These are phyloP conservation scores for Mechanitis messenoides DNA, from an alignment of 2,888 invertebrate genomes.

Conservation along the genomic window DNA sequence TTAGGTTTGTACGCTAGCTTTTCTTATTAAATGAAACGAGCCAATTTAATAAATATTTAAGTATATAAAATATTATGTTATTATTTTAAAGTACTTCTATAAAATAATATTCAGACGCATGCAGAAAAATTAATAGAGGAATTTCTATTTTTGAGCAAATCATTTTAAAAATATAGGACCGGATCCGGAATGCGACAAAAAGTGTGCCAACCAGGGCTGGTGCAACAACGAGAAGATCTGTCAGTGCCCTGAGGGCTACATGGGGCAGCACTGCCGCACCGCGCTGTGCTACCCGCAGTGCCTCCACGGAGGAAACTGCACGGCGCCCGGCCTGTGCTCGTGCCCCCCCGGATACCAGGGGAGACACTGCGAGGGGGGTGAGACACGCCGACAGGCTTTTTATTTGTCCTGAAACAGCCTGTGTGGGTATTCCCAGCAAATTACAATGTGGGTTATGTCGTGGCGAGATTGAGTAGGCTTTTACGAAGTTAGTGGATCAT, in stretches of 20 bases:
- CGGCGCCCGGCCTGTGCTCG: conserved; percentile 91
- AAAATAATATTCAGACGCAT: no score
- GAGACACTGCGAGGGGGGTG: conserved; percentile 92
- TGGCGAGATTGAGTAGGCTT: no score
- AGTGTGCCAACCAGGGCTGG: conserved; percentile 90
- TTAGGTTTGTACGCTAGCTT: conserved; percentile 74
- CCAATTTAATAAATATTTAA: conserved; percentile 15
- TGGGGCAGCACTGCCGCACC: conserved; percentile 92
- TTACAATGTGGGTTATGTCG: no score
- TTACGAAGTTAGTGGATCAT: no score
- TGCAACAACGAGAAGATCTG: conserved; percentile 90
- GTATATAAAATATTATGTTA: conserved; percentile 8
- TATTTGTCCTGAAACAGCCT: neutral
- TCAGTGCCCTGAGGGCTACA: conserved; percentile 92
- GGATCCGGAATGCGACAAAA: conserved; percentile 92
- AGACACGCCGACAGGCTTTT: conserved; percentile 30
- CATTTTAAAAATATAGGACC: conserved; percentile 74
- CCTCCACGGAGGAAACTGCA: conserved; percentile 94
- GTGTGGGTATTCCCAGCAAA: no score
- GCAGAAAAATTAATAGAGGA: no score
- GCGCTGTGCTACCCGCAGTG: conserved; percentile 95
- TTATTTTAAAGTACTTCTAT: neutral
- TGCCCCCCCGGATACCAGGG: conserved; percentile 95
- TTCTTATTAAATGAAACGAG: conserved; percentile 18
- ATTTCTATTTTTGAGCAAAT: no score